Base-by-base conservation (phyloP, 2,888 invertebrate species). In the Macrostomum cliftonense region DNA sequence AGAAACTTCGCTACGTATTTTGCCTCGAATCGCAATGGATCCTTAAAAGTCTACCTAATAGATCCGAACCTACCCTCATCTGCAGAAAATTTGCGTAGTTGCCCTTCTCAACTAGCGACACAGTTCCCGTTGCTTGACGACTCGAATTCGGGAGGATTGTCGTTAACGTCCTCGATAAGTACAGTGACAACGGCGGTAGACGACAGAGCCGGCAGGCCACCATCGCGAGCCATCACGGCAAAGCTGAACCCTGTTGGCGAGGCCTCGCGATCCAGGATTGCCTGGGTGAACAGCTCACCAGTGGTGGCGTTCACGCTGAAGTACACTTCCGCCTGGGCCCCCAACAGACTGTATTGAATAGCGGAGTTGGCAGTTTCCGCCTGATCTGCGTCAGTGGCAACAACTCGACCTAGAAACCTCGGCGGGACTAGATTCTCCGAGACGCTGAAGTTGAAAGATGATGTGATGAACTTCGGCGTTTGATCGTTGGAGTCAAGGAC, bases 61-160 rank as follows among this genome's bases (percentile, higher is more conserved):
- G 28, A 28, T 7, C 5, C 28, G 9, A 28, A 28, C 28, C 9
- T 9, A 28, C 28, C 28, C 9, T 28, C 9, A 28, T 28, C 28
- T 28, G 28, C 28, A 28, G 28, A 28, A 28, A 28, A 73, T 91
- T 89, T 53, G 77, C 76, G 71, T 91, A 89, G 36, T 81, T 81
- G 0, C 89, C 89, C 0, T 87, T 83, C 68, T 88, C 87, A 45
- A 91, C 72, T 45, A 88, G 75, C 9, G 51, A 87, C 74, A 53
- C 85, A 77, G 13, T 87, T 88, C 13, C 87, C 87, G 1, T 83
- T 77, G 19, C 80, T 82, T 0, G 88, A 83, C 61, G 85, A 87
- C 70, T 91, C 89, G 71, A 89, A 89, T 63, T 81, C 82, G 0
- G 89, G 91, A 54, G 80, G 77, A 72, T 89, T 88, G 72, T 89